phyloP scores from a whole-genome alignment of 1,140 invertebrate species.

The Hycleus phaleratus region DNA sequence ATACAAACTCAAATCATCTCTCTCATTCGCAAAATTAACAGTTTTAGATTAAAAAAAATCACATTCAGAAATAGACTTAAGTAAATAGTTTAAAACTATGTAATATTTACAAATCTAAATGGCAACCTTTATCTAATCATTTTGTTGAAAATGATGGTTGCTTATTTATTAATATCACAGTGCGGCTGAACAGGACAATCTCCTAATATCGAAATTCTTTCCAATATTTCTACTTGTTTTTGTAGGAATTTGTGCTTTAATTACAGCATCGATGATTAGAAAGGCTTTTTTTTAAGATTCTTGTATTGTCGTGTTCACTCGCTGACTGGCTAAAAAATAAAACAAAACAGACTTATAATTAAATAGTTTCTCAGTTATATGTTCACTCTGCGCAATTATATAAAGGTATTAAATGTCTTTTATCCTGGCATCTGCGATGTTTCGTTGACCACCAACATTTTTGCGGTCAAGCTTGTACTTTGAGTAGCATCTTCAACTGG shows the following conservation, averaged over 20 bases:
- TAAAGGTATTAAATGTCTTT: conserved; percentile 28
- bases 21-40: conserved; percentile 29
- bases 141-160: conserved; percentile 17
- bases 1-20: conserved; percentile 29
- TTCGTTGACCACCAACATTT: background rate
- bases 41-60: conserved; percentile 35
- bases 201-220: background rate
- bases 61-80: conserved; percentile 36
- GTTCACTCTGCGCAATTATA: conserved; percentile 30
- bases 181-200: conserved; percentile 39
- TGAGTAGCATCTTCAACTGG: conserved; percentile 45
- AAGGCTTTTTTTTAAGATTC: background rate
- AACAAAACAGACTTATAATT: background rate
- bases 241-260: too few relatives aligned
- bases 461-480: conserved; percentile 45
- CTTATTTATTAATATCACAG: conserved; percentile 33
- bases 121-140: background rate
- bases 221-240: background rate
- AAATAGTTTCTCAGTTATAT: conserved; percentile 14
- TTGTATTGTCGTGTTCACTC: conserved; percentile 42
- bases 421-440: conserved; percentile 10
- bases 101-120: conserved; percentile 22
- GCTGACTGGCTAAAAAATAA: conserved; percentile 19
- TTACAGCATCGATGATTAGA: too few relatives aligned
- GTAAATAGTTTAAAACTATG: conserved; percentile 27